Evolutionary conservation across 2,888 invertebrate genomes (phyloP), one percentile per base, ranked within the genome.

Genomic region (Elegia similella): DNA sequence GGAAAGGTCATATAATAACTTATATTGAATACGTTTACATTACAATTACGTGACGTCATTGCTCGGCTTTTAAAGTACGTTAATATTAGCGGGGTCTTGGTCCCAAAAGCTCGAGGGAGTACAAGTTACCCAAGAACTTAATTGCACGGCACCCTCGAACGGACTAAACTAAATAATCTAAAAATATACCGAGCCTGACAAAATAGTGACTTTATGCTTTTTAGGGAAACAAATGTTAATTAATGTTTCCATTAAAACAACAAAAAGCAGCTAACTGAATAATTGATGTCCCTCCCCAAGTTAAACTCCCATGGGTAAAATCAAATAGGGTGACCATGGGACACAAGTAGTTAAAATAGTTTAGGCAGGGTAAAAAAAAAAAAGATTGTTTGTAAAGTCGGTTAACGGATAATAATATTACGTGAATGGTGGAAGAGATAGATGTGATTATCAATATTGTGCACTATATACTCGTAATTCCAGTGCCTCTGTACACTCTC

Each of bases 321-420:
- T 60, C 56, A 60, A 56, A 56, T 54, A 60, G 58, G 58, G 58
- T 60, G 58, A 38, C 60, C 48, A 56, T 12, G 34, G 3, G 15
- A 30, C 15, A 15, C 7, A 5, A 15, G n/a, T 7, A 15, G n/a
- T 8, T 42, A 10, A 7, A 42, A 42, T 5, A 10, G n/a, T 13
- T 42, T 15, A 42, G 42, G n/a, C n/a, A n/a, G n/a, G n/a, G n/a
- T n/a, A n/a, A n/a, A n/a, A n/a, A n/a, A n/a, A n/a, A n/a, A n/a
- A n/a, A n/a, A n/a, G n/a, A n/a, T n/a, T n/a, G n/a, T n/a, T n/a
- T n/a, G n/a, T n/a, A n/a, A n/a, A n/a, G n/a, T n/a, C n/a, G n/a
- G n/a, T n/a, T n/a, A n/a, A n/a, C n/a, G n/a, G n/a, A n/a, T n/a
- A n/a, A n/a, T n/a, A n/a, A n/a, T n/a, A n/a, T n/a, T n/a, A n/a